Percentiles rank a stretch among this genome's conserved stretches.
Conservation (phyloP, 2,113 vertebrate genomes). For the Burhinus oedicnemus region DNA sequence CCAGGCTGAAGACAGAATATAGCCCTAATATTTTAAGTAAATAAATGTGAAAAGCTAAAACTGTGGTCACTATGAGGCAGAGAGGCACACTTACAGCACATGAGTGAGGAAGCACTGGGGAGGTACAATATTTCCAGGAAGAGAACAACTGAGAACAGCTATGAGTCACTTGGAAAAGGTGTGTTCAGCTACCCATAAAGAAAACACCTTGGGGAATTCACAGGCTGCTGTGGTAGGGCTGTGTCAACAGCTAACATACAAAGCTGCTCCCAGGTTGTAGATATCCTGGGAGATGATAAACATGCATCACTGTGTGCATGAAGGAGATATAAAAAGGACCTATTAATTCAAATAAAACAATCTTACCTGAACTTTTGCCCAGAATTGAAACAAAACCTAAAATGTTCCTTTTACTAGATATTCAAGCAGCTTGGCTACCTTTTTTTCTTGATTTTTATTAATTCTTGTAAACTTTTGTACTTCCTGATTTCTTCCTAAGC, state of each 20-base stretch:
- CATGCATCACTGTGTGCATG: rapidly evolving
- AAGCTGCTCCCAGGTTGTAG: not conserved
- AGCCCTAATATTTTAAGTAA: not conserved
- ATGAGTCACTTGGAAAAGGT: not conserved
- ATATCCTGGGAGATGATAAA: not conserved
- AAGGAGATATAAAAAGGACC: not conserved
- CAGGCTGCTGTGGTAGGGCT: not conserved
- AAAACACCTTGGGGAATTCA: not conserved
- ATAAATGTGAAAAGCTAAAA: not conserved
- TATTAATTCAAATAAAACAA: not conserved
- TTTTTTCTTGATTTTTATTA: not conserved
- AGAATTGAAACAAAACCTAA: not conserved
- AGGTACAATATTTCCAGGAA: not conserved
- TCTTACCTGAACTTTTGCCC: not conserved
- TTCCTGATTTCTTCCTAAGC: not conserved
- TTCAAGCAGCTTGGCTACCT: not conserved
- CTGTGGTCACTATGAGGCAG: not conserved
- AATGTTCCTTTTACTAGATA: not conserved
- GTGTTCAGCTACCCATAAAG: not conserved
- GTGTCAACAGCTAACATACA: not conserved
- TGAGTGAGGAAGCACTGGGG: not conserved
- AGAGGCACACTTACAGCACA: not conserved
- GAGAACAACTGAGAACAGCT: not conserved
- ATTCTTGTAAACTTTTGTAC: not conserved
- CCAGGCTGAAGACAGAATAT: not conserved